These are phyloP conservation scores for Muntiacus muntjak DNA, from an alignment of 2,113 vertebrate genomes.

Conservation along the genomic window DNA sequence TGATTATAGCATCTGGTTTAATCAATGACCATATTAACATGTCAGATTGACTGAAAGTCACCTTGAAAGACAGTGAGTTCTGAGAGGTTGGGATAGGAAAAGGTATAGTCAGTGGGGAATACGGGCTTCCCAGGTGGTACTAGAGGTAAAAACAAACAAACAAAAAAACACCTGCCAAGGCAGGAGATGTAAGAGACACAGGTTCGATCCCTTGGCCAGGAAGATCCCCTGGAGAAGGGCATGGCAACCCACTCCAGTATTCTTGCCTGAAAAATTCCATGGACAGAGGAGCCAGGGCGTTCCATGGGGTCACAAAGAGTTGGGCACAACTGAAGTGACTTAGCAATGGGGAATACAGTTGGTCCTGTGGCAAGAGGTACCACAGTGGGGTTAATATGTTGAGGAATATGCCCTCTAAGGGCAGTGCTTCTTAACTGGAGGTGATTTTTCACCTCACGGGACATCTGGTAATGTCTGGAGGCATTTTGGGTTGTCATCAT, in stretches of 20 bases:
- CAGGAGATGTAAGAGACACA: not conserved
- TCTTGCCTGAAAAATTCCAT: not conserved
- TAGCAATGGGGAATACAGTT: not conserved
- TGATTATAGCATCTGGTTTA: not conserved
- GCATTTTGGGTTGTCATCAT: not conserved
- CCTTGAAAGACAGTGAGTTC: not conserved
- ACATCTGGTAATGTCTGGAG: not conserved
- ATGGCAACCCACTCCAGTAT: not conserved
- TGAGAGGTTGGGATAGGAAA: not conserved
- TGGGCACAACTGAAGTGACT: not conserved
- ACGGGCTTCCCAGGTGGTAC: not conserved
- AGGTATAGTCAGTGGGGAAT: not conserved
- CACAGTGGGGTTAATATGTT: too few species aligned
- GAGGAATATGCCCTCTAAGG: not conserved
- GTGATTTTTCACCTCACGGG: not conserved
- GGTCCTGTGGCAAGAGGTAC: not conserved
- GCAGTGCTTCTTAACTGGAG: not conserved
- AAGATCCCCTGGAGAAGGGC: not conserved
- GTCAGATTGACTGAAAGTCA: not conserved
- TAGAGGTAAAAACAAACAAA: not conserved
- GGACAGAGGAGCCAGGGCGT: not conserved
- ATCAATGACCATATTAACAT: not conserved
- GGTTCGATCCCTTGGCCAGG: not conserved
- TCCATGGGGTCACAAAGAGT: not conserved
- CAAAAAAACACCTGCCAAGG: not conserved